Conservation (phyloP, 1,140 invertebrate species). For the Lepidurus couesii region DNA sequence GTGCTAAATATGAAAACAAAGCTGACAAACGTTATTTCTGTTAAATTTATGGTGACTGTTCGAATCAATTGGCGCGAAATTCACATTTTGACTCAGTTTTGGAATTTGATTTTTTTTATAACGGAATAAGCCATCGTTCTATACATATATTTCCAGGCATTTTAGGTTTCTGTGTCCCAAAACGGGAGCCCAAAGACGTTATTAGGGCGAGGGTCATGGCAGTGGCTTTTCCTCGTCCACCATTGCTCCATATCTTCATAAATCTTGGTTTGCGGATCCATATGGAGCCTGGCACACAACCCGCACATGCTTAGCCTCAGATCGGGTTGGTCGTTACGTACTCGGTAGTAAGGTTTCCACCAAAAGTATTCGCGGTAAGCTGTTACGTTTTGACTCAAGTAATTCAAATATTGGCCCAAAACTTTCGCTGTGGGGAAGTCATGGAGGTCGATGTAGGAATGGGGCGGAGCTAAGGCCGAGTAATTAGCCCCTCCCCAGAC, state of each 20-base stretch:
- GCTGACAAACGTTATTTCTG: background rate
- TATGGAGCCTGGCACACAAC: constrained; percentile 30
- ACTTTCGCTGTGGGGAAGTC: constrained; percentile 38
- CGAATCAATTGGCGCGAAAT: background rate
- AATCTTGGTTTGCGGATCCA: constrained; percentile 1
- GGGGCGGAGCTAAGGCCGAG: constrained; percentile 39
- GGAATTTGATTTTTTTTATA: background rate
- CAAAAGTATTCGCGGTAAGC: constrained; percentile 46
- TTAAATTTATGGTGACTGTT: background rate
- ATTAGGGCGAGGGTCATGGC: constrained; percentile 26
- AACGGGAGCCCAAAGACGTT: constrained; percentile 31
- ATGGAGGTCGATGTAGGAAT: constrained; percentile 44
- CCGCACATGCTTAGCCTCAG: constrained; percentile 29
- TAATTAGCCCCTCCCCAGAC: constrained; percentile 39
- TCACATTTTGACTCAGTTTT: background rate
- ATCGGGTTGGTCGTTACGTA: constrained; percentile 25
- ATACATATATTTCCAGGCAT: background rate
- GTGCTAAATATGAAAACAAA: background rate
- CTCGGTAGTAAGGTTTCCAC: constrained; percentile 41
- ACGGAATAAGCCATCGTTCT: background rate
- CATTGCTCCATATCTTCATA: constrained; percentile 33
- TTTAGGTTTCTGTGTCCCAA: constrained; percentile 15
- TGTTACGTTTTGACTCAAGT: constrained; percentile 42
- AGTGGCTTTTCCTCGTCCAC: constrained; percentile 32
- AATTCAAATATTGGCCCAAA: constrained; percentile 37